phyloP scores from a whole-genome alignment of 2,888 invertebrate genomes.

The Pilophorus perplexus region DNA sequence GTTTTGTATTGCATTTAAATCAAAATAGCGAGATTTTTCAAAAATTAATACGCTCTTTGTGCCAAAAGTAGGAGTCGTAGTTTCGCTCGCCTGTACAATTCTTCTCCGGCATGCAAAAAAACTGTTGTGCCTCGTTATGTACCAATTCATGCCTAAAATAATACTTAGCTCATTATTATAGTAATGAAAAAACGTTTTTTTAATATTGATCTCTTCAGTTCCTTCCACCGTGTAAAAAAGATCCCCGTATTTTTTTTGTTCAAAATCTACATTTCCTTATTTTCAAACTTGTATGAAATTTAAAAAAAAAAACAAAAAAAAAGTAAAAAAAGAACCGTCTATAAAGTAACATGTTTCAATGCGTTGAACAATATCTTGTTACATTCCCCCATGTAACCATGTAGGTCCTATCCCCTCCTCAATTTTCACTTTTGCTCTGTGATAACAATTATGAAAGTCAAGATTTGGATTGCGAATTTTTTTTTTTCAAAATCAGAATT shows the following conservation, averaged over 20 bases:
- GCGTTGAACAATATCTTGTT: no score
- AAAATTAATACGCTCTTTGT: not conserved
- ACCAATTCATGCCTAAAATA: slow-evolving; percentile 7
- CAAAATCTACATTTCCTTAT: no score
- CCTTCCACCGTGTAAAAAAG: slow-evolving; percentile 33
- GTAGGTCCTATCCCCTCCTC: not conserved
- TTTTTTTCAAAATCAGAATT: not conserved
- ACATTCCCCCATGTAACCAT: not conserved
- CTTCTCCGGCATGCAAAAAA: not conserved
- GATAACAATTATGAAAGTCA: not conserved
- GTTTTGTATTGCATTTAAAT: slow-evolving; percentile 6
- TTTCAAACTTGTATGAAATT: no score
- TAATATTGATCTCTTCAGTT: slow-evolving; percentile 34
- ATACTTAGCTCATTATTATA: slow-evolving; percentile 29
- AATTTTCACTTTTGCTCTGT: slow-evolving; percentile 15
- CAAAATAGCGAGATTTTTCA: slow-evolving; percentile 1
- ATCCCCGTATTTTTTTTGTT: no score
- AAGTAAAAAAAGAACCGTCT: no score
- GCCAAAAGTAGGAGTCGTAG: not conserved
- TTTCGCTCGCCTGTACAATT: not conserved
- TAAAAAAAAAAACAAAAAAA: no score
- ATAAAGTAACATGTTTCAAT: no score
- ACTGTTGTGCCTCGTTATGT: slow-evolving; percentile 6
- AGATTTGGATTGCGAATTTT: not conserved
- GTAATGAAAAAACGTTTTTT: slow-evolving; percentile 15